Percentiles rank a stretch among this genome's conserved stretches.
These are phyloP conservation scores for Theonella swinhoei DNA, from an alignment of 37 sponge, comb jelly and placozoan species.

Conservation along the genomic window DNA sequence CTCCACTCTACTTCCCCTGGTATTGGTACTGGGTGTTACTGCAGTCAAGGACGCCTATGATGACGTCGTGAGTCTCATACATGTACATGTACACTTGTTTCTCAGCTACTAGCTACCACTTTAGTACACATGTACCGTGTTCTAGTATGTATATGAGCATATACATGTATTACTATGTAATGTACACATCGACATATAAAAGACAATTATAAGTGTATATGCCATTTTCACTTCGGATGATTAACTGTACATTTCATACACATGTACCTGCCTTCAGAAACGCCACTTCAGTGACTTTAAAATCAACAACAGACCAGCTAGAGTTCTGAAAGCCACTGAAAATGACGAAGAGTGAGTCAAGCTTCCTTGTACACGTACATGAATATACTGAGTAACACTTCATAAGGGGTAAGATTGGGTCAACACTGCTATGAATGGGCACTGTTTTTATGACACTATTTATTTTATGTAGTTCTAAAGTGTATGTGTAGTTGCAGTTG, in stretches of 20 bases:
- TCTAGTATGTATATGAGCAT: neutral
- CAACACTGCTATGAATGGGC: no score
- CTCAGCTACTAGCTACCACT: no score
- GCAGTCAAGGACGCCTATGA: conserved; percentile 94
- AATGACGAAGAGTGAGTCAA: conserved; percentile 40
- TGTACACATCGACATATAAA: neutral
- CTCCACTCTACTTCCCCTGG: conserved; percentile 87
- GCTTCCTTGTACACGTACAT: neutral
- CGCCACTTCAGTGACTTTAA: conserved; percentile 85
- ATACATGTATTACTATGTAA: neutral
- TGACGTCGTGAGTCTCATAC: conserved; percentile 82
- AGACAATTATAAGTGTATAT: no score
- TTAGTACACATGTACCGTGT: no score
- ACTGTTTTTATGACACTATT: no score
- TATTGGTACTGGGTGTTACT: conserved; percentile 84
- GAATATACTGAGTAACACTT: neutral
- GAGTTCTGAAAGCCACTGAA: conserved; percentile 48
- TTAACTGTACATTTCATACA: neutral
- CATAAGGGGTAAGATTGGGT: neutral
- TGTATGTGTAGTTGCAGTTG: no score
- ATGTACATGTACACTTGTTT: neutral
- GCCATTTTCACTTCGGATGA: no score
- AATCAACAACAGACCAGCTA: conserved; percentile 68
- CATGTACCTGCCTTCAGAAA: conserved; percentile 35
- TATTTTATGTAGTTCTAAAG: no score